Evolutionary conservation across 2,888 invertebrate genomes (phyloP), one percentile per base, ranked within the genome.

Genomic region (Eupithecia subumbrata): DNA sequence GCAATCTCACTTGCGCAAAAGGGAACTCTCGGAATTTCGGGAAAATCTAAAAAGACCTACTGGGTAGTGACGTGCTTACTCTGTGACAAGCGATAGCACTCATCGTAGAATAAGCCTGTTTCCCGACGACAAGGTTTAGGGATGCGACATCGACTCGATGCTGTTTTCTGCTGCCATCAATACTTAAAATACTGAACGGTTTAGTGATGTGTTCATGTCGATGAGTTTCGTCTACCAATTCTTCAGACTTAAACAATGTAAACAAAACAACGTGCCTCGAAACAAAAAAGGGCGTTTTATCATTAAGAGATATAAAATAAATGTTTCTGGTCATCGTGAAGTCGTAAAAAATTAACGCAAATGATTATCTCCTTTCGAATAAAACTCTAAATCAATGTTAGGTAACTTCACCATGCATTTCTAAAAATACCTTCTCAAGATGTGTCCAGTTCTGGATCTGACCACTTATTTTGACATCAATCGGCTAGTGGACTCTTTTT

Each of bases 21-120:
- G 7, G 37, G 37, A 37, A 7, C 37, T 5, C 37, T 2, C 37
- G 37, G 37, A 37, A 37, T 37, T 5, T n/a, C n/a, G n/a, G n/a
- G n/a, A n/a, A n/a, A 25, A 60, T 22, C 12, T 60, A 14, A 60
- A 60, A 64, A 18, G 30, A 45, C 16, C 25, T 72, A 67, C 73
- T 68, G 68, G 40, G 9, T 68, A 68, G 18, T 25, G 25, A 5
- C 1, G 34, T 66, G 2, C 70, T 60, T 60, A 60, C 25, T 66
- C 70, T 72, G 74, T 70, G 74, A n/a, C 60, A 25, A 76, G 76
- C 79, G 77, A 78, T 82, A 92, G 92, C 93, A 93, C 93, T 93
- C 93, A 93, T 93, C 92, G 92, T 85, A 88, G 89, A 93, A 93
- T 95, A 95, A 95, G 95, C 95, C 89, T 94, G 95, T 94, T 95